Evolutionary conservation across 2,888 invertebrate genomes (phyloP).

Genomic region (Syrphus vitripennis): DNA sequence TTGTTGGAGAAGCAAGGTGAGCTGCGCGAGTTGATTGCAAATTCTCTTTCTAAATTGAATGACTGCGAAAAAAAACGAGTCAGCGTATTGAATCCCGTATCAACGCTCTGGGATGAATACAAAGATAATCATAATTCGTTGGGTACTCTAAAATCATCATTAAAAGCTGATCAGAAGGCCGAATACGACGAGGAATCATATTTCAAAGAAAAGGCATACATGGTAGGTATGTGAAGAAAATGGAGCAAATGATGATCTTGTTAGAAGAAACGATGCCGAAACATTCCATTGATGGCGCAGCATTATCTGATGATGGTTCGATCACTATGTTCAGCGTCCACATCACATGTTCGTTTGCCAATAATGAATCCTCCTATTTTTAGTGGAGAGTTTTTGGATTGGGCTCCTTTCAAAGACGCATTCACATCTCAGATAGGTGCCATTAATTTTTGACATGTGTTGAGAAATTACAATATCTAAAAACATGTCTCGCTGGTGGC

Average conservation of each 20-base stretch:
- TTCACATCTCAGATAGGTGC: slow-evolving; percentile 11
- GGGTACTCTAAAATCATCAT: neutral
- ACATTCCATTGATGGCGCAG: neutral
- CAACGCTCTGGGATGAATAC: slow-evolving; percentile 1
- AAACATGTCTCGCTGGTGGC: slow-evolving; percentile 16
- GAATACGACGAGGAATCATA: slow-evolving; percentile 12
- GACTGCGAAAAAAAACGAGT: neutral
- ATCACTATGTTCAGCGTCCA: neutral
- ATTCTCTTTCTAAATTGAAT: slow-evolving; percentile 19
- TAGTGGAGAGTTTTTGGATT: slow-evolving; percentile 21
- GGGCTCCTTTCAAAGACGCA: slow-evolving; percentile 23
- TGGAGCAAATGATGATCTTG: slow-evolving; percentile 8
- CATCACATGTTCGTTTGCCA: slow-evolving; percentile 7
- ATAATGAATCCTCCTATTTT: slow-evolving; percentile 15
- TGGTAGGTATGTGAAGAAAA: slow-evolving; percentile 9
- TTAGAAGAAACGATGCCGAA: neutral
- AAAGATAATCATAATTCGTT: neutral
- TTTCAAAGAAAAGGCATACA: neutral
- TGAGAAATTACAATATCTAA: slow-evolving; percentile 22
- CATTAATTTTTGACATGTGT: slow-evolving; percentile 15
- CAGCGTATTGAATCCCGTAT: slow-evolving; percentile 20
- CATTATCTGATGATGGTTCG: neutral
- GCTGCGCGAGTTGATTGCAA: slow-evolving; percentile 7
- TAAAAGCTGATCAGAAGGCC: neutral
- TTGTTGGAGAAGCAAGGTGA: slow-evolving; percentile 24